These are phyloP conservation scores for Zaprionus kolodkinae DNA, from an alignment of 1,140 invertebrate genomes.

Conservation along the genomic window DNA sequence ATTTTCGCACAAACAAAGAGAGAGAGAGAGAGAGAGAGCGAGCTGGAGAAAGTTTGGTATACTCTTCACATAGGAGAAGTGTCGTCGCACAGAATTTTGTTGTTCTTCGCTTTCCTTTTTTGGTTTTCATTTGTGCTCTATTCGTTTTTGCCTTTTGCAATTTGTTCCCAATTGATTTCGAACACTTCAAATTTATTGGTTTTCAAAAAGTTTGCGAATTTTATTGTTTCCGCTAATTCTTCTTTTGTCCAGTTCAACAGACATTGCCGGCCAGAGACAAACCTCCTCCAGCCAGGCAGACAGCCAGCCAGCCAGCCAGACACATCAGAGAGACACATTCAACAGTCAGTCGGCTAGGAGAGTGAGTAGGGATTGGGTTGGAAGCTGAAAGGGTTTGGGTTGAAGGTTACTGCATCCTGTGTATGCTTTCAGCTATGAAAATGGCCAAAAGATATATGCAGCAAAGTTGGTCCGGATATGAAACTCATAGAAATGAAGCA, in stretches of 20 bases:
- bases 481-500: constrained; percentile 49
- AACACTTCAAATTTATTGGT: constrained; percentile 81
- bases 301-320: background rate
- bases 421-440: constrained; percentile 40
- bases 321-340: constrained; percentile 22
- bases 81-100: constrained; percentile 33
- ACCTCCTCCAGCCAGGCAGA: background rate
- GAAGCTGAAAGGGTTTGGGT: background rate
- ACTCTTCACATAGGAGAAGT: constrained; percentile 40
- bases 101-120: constrained; percentile 13
- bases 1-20: constrained; percentile 58
- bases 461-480: constrained; percentile 65
- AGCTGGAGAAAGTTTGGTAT: constrained; percentile 25
- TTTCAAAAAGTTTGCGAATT: constrained; percentile 77
- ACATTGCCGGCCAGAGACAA: constrained; percentile 30
- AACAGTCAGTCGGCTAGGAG: constrained; percentile 26
- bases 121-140: constrained; percentile 34
- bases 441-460: constrained; percentile 48
- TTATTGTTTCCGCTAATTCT: constrained; percentile 83
- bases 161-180: constrained; percentile 81
- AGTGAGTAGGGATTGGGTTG: background rate
- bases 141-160: constrained; percentile 68
- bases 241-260: constrained; percentile 68
- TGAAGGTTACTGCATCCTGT: background rate
- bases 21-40: constrained; percentile 16